Evolutionary conservation across 2,888 invertebrate species (phyloP).

Genomic region (Phyllotreta cruciferae): DNA sequence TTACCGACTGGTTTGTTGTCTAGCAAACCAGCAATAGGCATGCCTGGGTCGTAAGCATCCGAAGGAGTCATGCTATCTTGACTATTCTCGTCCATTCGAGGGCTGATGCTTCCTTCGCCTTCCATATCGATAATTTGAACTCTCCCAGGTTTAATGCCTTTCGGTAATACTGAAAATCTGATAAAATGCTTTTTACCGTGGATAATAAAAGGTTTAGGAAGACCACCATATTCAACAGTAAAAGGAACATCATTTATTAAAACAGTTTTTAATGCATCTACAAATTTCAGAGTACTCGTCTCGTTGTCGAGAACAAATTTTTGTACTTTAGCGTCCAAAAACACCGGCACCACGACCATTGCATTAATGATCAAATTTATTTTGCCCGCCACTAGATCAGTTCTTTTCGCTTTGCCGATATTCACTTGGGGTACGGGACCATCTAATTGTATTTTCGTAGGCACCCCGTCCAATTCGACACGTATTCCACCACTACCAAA

Average conservation of each 20-base stretch:
- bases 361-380: slow-evolving; percentile 86
- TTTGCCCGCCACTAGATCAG: slow-evolving; percentile 84
- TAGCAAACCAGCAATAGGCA: slow-evolving; percentile 43
- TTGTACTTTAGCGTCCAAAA: slow-evolving; percentile 84
- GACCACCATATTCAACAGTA: slow-evolving; percentile 82
- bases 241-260: slow-evolving; percentile 81
- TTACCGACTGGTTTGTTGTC: slow-evolving; percentile 24
- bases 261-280: slow-evolving; percentile 77
- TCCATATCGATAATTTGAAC: slow-evolving; percentile 78
- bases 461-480: slow-evolving; percentile 79
- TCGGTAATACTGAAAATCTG: slow-evolving; percentile 79
- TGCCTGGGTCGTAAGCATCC: slow-evolving; percentile 52
- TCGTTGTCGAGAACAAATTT: slow-evolving; percentile 76
- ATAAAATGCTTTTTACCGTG: slow-evolving; percentile 81
- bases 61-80: slow-evolving; percentile 35
- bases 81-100: slow-evolving; percentile 48
- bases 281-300: slow-evolving; percentile 79
- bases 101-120: slow-evolving; percentile 56
- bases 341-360: slow-evolving; percentile 78
- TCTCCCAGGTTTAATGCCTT: slow-evolving; percentile 74
- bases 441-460: slow-evolving; percentile 81
- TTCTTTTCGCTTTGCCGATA: slow-evolving; percentile 79
- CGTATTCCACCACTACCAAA: slow-evolving; percentile 89
- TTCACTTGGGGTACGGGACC: slow-evolving; percentile 94
- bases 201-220: slow-evolving; percentile 79